Evolutionary conservation across 2,797 vertebrate species (phyloP), one percentile per base, ranked within the genome.

Genomic region (Phoxinus dragarum): DNA sequence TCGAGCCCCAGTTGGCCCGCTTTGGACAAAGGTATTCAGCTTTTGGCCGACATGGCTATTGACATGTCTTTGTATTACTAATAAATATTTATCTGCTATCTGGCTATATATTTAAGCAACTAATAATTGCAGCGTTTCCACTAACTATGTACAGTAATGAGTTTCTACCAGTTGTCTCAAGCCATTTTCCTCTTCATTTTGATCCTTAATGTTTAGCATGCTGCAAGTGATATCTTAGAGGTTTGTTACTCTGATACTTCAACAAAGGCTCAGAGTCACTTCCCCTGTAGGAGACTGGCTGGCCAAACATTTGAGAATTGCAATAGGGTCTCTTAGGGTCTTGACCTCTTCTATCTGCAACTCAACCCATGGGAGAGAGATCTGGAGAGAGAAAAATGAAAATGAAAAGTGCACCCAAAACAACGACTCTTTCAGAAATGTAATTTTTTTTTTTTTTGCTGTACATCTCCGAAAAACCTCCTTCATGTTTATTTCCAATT

Each of bases 211-310:
- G 38, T 31, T 16, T 64, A 4, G 54, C 82, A 56, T 74, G 21
- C 16, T 71, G 4, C 9, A 9, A 87, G 38, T 77, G 52, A 77
- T 38, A 2, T 6, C 47, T 91, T 82, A 0, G 44, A 1, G 1
- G 71, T 21, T 2, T 61, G 42, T 2, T 64, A 23, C 1, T 87
- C 69, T 1, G 89, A 83, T 52, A 95, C 84, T 2, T 92, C 52
- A 49, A 95, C 92, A 82, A 96, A 90, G 1, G 89, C 92, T 94
- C 52, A 96, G 92, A 0, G 94, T 96, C 14, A 96, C 91, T 66
- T 95, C 95, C 14, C 93, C 93, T 40, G 91, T 89, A 0, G 93
- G 93, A n/a, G 94, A 95, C 88, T 95, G 93, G 31, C 88, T 91
- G 89, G 95, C 94, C 90, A 96, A 81, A 56, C 91, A 88, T 87